A percentile compares a stretch with the other conserved stretches of the same genome.
Evolutionary conservation across 2,113 vertebrate genomes (phyloP).

Genomic region (Deroptyus accipitrinus): DNA sequence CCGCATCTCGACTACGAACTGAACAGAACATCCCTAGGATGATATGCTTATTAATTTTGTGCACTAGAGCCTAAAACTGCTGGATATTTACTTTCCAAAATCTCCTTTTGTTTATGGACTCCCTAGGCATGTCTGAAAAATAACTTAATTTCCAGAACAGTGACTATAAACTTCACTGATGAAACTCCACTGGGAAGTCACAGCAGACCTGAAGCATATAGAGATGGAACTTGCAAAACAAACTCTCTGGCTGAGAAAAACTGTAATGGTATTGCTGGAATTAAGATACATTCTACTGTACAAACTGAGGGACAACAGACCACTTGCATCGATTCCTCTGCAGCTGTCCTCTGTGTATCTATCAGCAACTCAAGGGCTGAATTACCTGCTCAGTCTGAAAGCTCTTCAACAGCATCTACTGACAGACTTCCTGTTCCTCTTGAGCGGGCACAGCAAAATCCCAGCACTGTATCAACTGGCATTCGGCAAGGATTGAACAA

Average conservation of each 20-base stretch:
- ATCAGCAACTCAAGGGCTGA: neutral
- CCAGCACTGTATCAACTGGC: neutral
- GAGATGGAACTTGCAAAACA: neutral
- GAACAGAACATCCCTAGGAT: neutral
- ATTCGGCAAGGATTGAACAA: neutral
- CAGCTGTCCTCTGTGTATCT: neutral
- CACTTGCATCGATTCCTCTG: neutral
- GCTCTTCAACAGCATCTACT: conserved; percentile 45
- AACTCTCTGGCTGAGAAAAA: neutral
- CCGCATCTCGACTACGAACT: neutral
- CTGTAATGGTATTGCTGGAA: neutral
- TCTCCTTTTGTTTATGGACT: conserved; percentile 65
- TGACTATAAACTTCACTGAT: neutral
- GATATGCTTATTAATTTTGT: neutral
- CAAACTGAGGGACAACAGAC: neutral
- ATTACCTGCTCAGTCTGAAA: neutral
- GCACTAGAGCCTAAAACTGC: conserved; percentile 19
- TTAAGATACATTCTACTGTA: neutral
- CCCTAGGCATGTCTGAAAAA: conserved; percentile 62
- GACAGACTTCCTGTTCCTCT: neutral
- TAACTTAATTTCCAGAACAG: conserved; percentile 55
- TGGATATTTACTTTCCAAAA: conserved; percentile 49
- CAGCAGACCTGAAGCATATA: neutral
- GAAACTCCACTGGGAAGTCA: conserved; percentile 22
- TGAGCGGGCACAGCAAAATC: neutral